Base-by-base conservation (phyloP, 2,888 invertebrate genomes). In the Timema cristinae region DNA sequence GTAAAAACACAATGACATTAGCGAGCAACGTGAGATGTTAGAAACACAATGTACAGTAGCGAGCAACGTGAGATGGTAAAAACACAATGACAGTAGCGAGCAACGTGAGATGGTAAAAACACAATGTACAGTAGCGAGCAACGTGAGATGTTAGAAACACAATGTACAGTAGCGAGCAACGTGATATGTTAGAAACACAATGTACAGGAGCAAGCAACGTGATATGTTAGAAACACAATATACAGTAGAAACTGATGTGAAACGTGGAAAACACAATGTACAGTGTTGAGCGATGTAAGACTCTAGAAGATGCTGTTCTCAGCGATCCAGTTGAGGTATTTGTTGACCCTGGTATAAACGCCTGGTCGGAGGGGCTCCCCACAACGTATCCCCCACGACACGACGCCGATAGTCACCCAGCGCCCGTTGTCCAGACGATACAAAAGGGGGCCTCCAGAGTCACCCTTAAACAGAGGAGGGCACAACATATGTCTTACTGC, bases 371-470 rank as follows among this genome's bases (percentile, higher is more conserved):
- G 87, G 47, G 88, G 86, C 75, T 90, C 88, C 0, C 93, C 94
- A 79, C 95, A 95, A 5, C 90, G 86, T 54, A 92, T 85, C 13
- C 94, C 94, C 93, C 93, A 94, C 0, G 94, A 94, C 0, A 95
- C 94, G 71, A 95, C 85, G 1, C 94, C 95, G 66, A 93, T 85
- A 50, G 87, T 85, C 0, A 90, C 86, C 94, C 94, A 94, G 67
- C 91, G 87, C 0, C 89, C 89, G 79, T 90, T 90, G 1, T 87
- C 83, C 79, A 92, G 83, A 80, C 91, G 91, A 77, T 90, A 86
- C 82, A 94, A 85, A 52, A 95, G 81, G 0, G 95, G 94, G 0
- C 95, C 95, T 11, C 94, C 94, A 8, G 91, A 93, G 81, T 94
- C 93, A 10, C 93, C 93, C 91, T 92, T 82, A 0, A 80, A 80